Evolutionary conservation across 2,113 vertebrate species (phyloP).

Genomic region (Lampris megalopsis): DNA sequence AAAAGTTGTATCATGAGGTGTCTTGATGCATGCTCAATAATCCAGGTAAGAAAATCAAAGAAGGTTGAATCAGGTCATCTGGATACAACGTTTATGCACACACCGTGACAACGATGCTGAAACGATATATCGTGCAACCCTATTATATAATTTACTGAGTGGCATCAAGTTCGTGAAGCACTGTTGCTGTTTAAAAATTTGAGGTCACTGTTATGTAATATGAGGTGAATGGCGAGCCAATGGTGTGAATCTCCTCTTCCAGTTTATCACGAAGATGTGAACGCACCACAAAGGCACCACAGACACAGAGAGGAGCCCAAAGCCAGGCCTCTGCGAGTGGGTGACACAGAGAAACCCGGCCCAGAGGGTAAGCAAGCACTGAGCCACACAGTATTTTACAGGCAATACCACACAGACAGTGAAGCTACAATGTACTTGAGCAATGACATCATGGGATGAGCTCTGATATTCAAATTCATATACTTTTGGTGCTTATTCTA

Average conservation of each 20-base stretch:
- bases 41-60: too few relatives aligned
- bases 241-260: conserved; percentile 6
- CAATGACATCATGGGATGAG: too few relatives aligned
- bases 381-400: background rate
- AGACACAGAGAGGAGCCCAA: conserved; percentile 92
- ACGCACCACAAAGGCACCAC: conserved; percentile 91
- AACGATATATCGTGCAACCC: too few relatives aligned
- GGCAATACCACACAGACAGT: background rate
- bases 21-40: too few relatives aligned
- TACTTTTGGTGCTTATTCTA: too few relatives aligned
- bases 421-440: too few relatives aligned
- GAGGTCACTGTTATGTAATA: background rate
- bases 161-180: background rate
- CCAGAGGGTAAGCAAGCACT: conserved; percentile 86
- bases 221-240: background rate
- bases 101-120: too few relatives aligned
- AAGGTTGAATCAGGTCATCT: too few relatives aligned
- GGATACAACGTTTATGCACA: too few relatives aligned
- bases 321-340: conserved; percentile 92
- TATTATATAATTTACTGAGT: too few relatives aligned
- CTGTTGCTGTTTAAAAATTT: background rate
- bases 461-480: too few relatives aligned
- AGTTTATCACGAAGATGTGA: conserved; percentile 97
- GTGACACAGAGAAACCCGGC: conserved; percentile 95
- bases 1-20: too few relatives aligned